These are phyloP conservation scores for Amyelois transitella DNA, from an alignment of 1,140 invertebrate species.

Conservation along the genomic window DNA sequence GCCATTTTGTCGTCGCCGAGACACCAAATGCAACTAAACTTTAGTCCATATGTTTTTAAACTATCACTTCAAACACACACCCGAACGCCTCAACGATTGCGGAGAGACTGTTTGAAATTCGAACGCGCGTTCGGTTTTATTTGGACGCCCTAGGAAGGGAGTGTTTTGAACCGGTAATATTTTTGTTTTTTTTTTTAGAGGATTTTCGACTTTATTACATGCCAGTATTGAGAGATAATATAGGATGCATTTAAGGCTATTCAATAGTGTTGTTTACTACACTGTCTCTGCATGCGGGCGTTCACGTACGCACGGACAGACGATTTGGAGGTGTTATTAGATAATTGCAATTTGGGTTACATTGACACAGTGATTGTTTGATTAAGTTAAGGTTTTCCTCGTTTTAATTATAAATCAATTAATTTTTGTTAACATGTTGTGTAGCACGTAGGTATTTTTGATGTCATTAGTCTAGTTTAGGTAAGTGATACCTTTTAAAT, in stretches of 20 bases:
- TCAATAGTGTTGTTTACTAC: conserved; percentile 3
- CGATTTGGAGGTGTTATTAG: background rate
- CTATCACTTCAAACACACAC: conserved; percentile 5
- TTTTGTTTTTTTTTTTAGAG: conserved; percentile 26
- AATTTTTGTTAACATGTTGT: conserved; percentile 5
- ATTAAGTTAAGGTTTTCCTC: conserved; percentile 29
- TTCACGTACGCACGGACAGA: conserved; percentile 7
- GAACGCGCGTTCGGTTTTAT: conserved; percentile 44
- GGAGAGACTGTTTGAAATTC: conserved; percentile 34
- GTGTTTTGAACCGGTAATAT: conserved; percentile 26
- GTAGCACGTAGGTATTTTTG: background rate
- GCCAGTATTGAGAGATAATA: conserved; percentile 1
- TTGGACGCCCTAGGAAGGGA: conserved; percentile 16
- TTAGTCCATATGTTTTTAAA: background rate
- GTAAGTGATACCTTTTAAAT: background rate
- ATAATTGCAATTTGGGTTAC: conserved; percentile 41
- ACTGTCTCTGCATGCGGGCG: conserved; percentile 1
- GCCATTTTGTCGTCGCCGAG: conserved; percentile 46
- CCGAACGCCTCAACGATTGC: background rate
- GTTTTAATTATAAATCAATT: conserved; percentile 22
- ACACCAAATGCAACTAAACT: background rate
- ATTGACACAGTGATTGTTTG: conserved; percentile 22
- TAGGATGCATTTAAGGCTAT: conserved; percentile 4
- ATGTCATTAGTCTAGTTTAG: background rate
- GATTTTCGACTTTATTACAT: background rate